Evolutionary conservation across 2,113 vertebrate genomes (phyloP).

Genomic region (Coreoperca whiteheadi): DNA sequence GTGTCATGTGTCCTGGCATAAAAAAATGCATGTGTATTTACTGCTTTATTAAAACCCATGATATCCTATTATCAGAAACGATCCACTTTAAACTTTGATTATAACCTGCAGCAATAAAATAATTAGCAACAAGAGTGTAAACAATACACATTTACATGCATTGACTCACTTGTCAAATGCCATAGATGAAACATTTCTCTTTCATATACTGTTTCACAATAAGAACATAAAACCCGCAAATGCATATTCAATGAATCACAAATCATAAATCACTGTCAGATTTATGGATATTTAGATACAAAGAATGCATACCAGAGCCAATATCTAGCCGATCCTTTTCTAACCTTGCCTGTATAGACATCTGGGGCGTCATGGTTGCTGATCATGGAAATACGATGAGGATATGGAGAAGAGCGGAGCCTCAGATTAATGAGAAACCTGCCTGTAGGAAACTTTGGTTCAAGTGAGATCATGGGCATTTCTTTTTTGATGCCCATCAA

Average conservation of each 20-base stretch:
- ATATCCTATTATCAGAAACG: constrained; percentile 21
- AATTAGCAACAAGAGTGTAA: constrained; percentile 12
- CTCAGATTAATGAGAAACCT: constrained; percentile 76
- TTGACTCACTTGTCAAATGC: neutral
- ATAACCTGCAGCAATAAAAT: constrained; percentile 5
- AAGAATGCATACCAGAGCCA: constrained; percentile 41
- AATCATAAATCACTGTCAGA: constrained; percentile 66
- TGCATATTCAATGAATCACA: constrained; percentile 48
- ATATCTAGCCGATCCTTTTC: constrained; percentile 58
- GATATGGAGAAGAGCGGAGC: constrained; percentile 65
- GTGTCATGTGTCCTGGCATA: constrained; percentile 27
- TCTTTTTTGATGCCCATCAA: constrained; percentile 78
- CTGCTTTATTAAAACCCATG: constrained; percentile 35
- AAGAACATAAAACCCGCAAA: constrained; percentile 47
- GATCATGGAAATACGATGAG: constrained; percentile 77
- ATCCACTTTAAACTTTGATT: constrained; percentile 18
- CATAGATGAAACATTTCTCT: neutral
- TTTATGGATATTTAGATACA: constrained; percentile 52
- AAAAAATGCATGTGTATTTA: constrained; percentile 19
- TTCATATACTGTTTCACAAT: constrained; percentile 16
- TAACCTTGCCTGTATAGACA: constrained; percentile 73
- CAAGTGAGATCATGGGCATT: constrained; percentile 83
- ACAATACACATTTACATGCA: constrained; percentile 6
- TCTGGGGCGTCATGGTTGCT: constrained; percentile 69
- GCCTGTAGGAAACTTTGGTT: constrained; percentile 81